Evolutionary conservation across 2,113 vertebrate genomes (phyloP), one percentile per base, ranked within the genome.

Genomic region (Paramisgurnus dabryanus): DNA sequence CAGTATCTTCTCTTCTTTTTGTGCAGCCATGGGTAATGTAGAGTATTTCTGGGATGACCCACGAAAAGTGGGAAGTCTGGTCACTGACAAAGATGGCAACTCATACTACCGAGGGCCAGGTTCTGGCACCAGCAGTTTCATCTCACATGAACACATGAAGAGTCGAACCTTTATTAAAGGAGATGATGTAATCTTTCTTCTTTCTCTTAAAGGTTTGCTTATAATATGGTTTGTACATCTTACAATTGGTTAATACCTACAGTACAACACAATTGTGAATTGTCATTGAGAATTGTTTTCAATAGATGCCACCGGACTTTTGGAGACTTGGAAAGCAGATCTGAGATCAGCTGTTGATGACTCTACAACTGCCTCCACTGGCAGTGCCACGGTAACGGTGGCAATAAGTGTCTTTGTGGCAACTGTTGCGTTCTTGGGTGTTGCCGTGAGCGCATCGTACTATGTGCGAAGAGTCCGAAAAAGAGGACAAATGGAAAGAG

Each of bases 121-220:
- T 80, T n/a, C 0, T 0, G 95, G 96, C 80, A 94, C 87, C 0
- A 88, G 1, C 0, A 1, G 58, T 27, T 97, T 94, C 84, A 88
- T 98, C 85, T 95, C 93, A 63, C 89, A 93, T 9, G 11, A 86
- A 61, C 92, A 93, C 68, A 88, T 97, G 80, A 90, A 57, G 83
- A 95, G 93, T 80, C 93, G 92, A 58, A 79, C 94, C 67, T 98
- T 93, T 85, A 92, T 96, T 76, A 97, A 96, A 89, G 95, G 93
- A 69, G 87, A 93, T 2, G 64, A 94, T 11, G 89, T 89, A 84
- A 95, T 89, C 85, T 89, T 96, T 71, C 92, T 96, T 66, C 58
- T 96, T 80, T 95, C 94, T 18, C 40, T 95, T 60, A 93, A 97
- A 89, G 95, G 95, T 97, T 88, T 57, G 50, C 58, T 8, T n/a